Base-by-base conservation (phyloP, 2,113 vertebrate genomes). In the Haemorhous mexicanus region DNA sequence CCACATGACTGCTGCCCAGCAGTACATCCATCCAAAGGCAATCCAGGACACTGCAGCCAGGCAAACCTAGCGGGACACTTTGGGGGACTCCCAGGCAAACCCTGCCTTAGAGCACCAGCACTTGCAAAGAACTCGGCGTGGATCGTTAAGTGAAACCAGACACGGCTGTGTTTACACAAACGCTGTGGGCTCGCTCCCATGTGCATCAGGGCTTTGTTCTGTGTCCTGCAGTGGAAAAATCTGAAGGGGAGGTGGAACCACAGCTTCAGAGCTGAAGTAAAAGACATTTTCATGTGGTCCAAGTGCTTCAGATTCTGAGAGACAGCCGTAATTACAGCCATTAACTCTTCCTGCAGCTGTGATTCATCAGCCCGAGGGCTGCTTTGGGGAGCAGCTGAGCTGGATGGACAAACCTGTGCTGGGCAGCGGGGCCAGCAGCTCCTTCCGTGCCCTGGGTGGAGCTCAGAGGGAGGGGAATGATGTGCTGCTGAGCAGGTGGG, bases 281-380 rank as follows among this genome's bases (percentile, higher is more conserved):
- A 67, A 91, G 87, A 47, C 63, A 14, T 91, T 96, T 95, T 88
- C 84, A 83, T 74, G 92, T 86, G 90, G 87, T 95, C 56, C 76
- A n/a, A 63, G 21, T 52, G 78, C 87, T 86, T 58, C 61, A 32
- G 79, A 30, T 86, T 72, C 17, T 44, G 64, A 53, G 93, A 84
- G 53, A 6, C 83, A 84, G 78, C 88, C 55, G 30, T 92, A 74
- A 82, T 93, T 89, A 17, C 26, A 55, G 9, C 26, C 72, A 74
- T 84, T 11, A 32, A 20, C 50, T 63, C 66, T 41, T 93, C 50
- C 61, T 92, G 74, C 70, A 74, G 87, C 87, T 77, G 28, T 59
- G 93, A 88, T 66, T 89, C 62, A 82, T 63, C 47, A 19, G 89
- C 95, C 94, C 5, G 7, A 66, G 94, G 77, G 89, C 88, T 84